Base-by-base conservation (phyloP, 2,797 vertebrate genomes). In the Pogonophryne albipinna region DNA sequence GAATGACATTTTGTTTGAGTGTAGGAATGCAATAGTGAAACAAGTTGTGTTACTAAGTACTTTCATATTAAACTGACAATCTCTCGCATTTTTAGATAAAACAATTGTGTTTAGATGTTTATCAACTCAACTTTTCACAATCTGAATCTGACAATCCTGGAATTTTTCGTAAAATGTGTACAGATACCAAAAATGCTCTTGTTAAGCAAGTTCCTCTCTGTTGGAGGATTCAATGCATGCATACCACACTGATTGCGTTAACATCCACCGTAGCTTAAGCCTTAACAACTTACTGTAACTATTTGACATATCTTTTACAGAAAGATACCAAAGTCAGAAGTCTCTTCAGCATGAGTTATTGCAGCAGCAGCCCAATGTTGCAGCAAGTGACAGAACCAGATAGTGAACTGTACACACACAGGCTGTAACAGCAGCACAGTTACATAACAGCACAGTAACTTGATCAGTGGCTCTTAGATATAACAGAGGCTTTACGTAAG, bases 401-500 rank as follows among this genome's bases (percentile, higher is more conserved):
- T 1, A 53, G 42, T 53, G 64, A 82, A 49, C 41, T 16, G 19
- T 45, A 65, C 59, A 47, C 52, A 38, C 34, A 38, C 38, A 47
- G 55, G 12, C 27, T 65, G 59, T 34, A 55, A 58, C 76, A 23
- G 60, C 41, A 34, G 60, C 41, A 34, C 16, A 2, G 70, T 91
- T 90, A 67, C 61, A 75, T 88, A 87, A 92, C 2, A 59, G 27
- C 17, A 10, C 49, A 59, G 80, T 50, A 84, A 84, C 78, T 71
- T 74, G 70, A 90, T 78, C 68, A 51, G 74, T 49, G 53, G 41
- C 60, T 55, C 47, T 85, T 15, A 77, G 59, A 70, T 78, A 69
- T 38, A 72, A 57, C 70, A 34, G 20, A 46, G 74, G 63, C 60
- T 88, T 92, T 89, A 90, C 60, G 19, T 85, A 86, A 87, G 74